Conservation (phyloP, 2,113 vertebrate genomes). For the Coptodon bakossiorum region DNA sequence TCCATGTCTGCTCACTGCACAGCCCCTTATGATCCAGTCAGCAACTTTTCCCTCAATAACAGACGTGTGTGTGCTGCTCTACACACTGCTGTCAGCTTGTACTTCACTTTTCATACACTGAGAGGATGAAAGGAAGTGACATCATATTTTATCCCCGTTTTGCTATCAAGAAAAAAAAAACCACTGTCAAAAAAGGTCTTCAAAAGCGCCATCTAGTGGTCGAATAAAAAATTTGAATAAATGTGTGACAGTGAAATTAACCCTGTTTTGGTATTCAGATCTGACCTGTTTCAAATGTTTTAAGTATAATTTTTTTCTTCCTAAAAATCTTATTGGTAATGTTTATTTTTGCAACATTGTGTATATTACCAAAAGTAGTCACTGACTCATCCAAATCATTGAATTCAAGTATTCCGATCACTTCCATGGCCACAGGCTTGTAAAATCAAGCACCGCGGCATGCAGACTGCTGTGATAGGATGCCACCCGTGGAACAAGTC, state of each 20-base stretch:
- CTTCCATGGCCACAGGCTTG: no score
- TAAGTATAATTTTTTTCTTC: background rate
- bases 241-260: background rate
- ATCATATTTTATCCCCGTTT: background rate
- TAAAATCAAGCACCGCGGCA: no score
- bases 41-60: background rate
- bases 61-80: background rate
- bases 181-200: background rate
- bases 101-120: background rate
- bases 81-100: background rate
- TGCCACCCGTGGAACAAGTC: no score
- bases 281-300: background rate
- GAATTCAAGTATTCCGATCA: background rate
- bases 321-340: accelerated
- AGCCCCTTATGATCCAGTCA: background rate
- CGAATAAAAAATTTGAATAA: background rate
- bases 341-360: background rate
- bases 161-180: background rate
- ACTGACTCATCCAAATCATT: background rate
- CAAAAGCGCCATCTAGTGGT: background rate
- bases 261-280: background rate
- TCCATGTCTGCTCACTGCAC: background rate
- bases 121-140: background rate
- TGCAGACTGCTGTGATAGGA: no score
- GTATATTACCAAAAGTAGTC: background rate